Evolutionary conservation across 2,113 vertebrate species (phyloP), one percentile per base, ranked within the genome.

Genomic region (Cranoglanis bouderius): DNA sequence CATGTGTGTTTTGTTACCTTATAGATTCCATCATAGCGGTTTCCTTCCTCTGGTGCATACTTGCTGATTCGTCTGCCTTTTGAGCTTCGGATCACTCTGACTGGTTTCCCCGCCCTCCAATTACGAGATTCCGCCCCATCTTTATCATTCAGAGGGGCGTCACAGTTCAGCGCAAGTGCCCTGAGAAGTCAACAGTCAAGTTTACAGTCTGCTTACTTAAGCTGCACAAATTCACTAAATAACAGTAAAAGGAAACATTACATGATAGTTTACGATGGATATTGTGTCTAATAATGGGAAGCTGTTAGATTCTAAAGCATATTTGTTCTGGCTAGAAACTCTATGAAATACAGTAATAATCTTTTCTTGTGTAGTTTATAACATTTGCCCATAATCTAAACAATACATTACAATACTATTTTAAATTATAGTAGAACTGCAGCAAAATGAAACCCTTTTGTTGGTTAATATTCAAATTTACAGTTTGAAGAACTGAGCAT

Each of bases 1-100:
- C 19, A 35, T 70, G 35, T 59, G 84, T 82, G 77, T 35, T 8
- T 13, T 53, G 91, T 85, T 95, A 99, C 98, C 98, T 99, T 99
- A 94, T 99, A 99, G 94, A 99, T 99, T 72, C 98, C 98, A 92
- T 99, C 98, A 0, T 99, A 99, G 95, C 98, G 97, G 94, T 99
- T 99, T 93, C 98, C 98, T 93, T 99, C 98, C 93, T 99, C 98
- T 0, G 98, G 98, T 87, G 98, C 98, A 6, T 99, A 99, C 92
- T 99, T 99, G 97, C 98, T 99, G 95, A 99, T 99, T 82, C 98
- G 96, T 40, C 98, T 96, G 83, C 98, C 98, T 94, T 99, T 99
- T 53, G 98, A 99, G 94, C 98, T 99, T 90, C 98, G 98, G 87
- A 99, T 97, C 78, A 99, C 98, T 92, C 98, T 92, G 84, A 99